Evolutionary conservation across 1,140 invertebrate species (phyloP).

Genomic region (Ganaspis sp.): DNA sequence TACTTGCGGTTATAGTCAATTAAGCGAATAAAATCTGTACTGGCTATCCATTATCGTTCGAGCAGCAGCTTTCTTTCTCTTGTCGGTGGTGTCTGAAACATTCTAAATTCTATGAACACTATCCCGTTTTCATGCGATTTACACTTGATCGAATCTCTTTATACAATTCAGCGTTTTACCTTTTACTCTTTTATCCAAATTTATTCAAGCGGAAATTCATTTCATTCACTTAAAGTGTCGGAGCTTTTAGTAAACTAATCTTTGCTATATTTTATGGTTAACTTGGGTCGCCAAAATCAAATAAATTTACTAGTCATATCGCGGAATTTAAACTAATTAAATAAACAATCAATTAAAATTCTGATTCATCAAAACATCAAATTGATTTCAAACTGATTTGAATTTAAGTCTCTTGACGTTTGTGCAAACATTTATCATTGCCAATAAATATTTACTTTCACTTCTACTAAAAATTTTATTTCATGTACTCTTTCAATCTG

Average conservation of each 20-base stretch:
- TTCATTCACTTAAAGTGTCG: neutral
- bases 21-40: constrained; percentile 16
- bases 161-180: neutral
- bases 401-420: no score
- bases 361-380: no score
- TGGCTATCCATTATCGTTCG: constrained; percentile 32
- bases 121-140: constrained; percentile 21
- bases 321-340: no score
- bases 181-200: neutral
- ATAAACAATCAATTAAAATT: no score
- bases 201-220: neutral
- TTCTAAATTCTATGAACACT: constrained; percentile 50
- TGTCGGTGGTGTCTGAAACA: constrained; percentile 54
- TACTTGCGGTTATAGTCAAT: neutral
- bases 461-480: no score
- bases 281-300: no score
- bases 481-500: no score
- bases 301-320: no score
- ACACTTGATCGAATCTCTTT: neutral
- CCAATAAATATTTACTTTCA: no score
- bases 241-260: neutral
- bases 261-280: neutral
- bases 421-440: no score
- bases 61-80: constrained; percentile 37
- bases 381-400: no score